These are phyloP conservation scores for Benitochromis conjunctus DNA, from an alignment of 2,113 vertebrate species.

Conservation along the genomic window DNA sequence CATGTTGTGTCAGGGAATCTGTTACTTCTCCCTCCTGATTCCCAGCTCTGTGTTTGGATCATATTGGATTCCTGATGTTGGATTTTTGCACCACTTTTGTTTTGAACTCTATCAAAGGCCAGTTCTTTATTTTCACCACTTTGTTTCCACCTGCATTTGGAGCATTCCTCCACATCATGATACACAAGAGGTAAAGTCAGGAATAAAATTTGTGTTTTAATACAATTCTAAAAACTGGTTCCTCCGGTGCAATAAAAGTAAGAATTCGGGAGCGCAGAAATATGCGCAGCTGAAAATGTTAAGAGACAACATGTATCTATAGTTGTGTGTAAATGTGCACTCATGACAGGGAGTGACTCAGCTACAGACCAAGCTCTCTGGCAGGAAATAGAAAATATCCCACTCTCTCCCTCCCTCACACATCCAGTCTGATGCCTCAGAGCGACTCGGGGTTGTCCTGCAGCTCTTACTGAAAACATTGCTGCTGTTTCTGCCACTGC, in stretches of 20 bases:
- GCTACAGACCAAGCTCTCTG: neutral
- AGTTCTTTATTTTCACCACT: neutral
- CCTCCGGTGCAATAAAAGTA: accelerated
- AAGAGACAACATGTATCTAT: neutral
- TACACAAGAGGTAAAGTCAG: neutral
- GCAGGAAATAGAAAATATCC: neutral
- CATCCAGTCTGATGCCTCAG: neutral
- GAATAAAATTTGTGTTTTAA: neutral
- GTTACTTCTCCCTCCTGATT: neutral
- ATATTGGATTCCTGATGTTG: neutral
- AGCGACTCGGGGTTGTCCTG: neutral
- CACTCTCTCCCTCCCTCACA: neutral
- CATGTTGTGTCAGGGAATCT: neutral
- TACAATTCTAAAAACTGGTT: neutral
- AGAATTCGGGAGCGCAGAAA: neutral
- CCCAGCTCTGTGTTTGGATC: neutral
- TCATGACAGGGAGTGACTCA: neutral
- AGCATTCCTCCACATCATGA: accelerated
- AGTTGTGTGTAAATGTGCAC: neutral
- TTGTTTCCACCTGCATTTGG: no score
- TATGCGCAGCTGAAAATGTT: neutral
- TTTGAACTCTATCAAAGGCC: neutral
- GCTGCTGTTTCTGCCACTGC: neutral
- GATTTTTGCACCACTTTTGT: neutral
- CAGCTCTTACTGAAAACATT: neutral